Evolutionary conservation across 2,113 vertebrate genomes (phyloP), one percentile per base, ranked within the genome.

Genomic region (Loxodonta africana): DNA sequence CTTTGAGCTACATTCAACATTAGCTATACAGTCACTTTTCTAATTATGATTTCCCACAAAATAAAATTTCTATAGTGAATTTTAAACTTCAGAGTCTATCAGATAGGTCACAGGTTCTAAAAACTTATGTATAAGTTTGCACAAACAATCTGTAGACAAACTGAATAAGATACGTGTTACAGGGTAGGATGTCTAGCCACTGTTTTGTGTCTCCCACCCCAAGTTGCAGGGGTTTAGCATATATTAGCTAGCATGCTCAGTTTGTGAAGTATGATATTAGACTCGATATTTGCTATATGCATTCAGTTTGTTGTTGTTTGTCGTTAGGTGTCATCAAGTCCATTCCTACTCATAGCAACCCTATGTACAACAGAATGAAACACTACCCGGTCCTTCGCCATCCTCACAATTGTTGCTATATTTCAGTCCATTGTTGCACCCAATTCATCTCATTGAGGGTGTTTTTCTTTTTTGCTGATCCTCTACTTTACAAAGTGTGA

Each of bases 31-130:
- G 37, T 86, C 30, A 63, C 21, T 20, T 74, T 67, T 94, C 62
- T 83, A 83, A 83, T 97, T 95, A 95, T 28, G 21, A 67, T 90
- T 69, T 60, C 8, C 15, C 9, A n/a, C 41, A 5, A 85, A 46
- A 69, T 84, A 67, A 93, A 90, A 88, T 73, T 53, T 33, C 41
- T 60, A 90, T 48, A 44, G 78, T 48, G 10, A 60, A 80, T 77
- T 89, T 91, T 63, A 81, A 94, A 83, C 1, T 25, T 82, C 87
- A 86, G 53, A 83, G 46, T 65, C 37, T 46, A 78, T 73, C 41
- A n/a, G 71, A 6, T 14, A 92, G 33, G 53, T 91, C 51, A 73
- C 0, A 82, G 26, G 57, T 51, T 78, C 71, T 83, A 23, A 69
- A 85, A 69, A 30, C 1, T 17, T 44, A 41, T 82, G n/a, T 0